Base-by-base conservation (phyloP, 2,888 invertebrate genomes). In the Agrenia bidenticulata region DNA sequence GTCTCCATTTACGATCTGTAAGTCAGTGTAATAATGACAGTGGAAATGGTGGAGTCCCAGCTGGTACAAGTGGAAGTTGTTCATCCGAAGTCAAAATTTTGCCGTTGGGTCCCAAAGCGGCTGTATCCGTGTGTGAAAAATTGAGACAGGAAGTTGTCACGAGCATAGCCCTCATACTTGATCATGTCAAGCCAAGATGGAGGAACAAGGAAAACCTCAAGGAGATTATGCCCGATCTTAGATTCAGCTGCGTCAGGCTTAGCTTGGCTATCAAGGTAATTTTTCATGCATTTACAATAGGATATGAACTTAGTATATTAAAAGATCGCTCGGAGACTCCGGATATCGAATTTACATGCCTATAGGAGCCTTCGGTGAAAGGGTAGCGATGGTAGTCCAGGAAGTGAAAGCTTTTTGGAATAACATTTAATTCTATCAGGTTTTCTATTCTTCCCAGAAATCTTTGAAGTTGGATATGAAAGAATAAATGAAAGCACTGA, bases 101-200 rank as follows among this genome's bases (percentile, higher is more conserved):
- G 67, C 89, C 89, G 0, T 79, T 91, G 73, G 89, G 90, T 78
- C 81, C 89, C 70, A 85, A 85, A 76, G 88, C 90, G 32, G 91
- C 91, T 0, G 81, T 90, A 75, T 89, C 91, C 76, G 85, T 87
- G 61, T 81, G 91, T 73, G 87, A 88, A 73, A 87, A 87, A 77
- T 81, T 89, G 72, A 89, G 90, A 79, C 85, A 84, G 66, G 93
- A 94, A 80, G 89, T 92, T 1, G 89, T 90, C 27, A 86, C 87
- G 61, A 88, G 93, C 41, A 89, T 92, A 69, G 87, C 87, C n/a
- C 85, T 86, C 79, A 82, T 90, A 63, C 84, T 90, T 59, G 88
- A 88, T 59, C 90, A 89, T 80, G 91, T 80, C 5, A 79, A 78
- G 73, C 89, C 90, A 26, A 86, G 88, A 63, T 94, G 94, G 94